phyloP scores from a whole-genome alignment of 2,888 invertebrate species.

The Odontocolon sp. region DNA sequence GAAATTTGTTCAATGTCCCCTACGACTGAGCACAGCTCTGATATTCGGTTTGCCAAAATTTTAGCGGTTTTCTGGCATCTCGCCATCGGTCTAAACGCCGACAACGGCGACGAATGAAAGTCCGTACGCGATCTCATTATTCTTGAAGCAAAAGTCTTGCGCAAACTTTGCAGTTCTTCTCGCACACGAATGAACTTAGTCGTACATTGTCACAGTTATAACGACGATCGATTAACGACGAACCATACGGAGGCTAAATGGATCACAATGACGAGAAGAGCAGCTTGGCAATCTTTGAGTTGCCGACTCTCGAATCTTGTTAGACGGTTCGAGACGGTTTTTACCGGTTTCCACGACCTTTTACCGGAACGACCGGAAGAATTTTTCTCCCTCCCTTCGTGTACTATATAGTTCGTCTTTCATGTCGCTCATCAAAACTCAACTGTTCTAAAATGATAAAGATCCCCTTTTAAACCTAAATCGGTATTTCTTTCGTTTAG shows the following conservation, averaged over 20 bases:
- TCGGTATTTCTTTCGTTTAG: not conserved
- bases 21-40: conserved; percentile 39
- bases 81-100: conserved; percentile 45
- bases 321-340: conserved; percentile 38
- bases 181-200: not conserved
- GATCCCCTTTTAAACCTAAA: not conserved
- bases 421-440: no score
- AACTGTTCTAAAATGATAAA: not conserved
- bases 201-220: conserved; percentile 20
- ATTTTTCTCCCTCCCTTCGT: no score
- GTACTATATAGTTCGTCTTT: no score
- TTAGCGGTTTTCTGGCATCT: conserved; percentile 40
- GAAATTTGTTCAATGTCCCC: conserved; percentile 38
- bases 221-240: conserved; percentile 43
- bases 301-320: not conserved
- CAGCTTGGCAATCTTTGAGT: conserved; percentile 29
- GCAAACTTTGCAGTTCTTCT: conserved; percentile 33
- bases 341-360: conserved; percentile 25
- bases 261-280: not conserved
- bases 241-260: conserved; percentile 15
- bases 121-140: not conserved
- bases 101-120: conserved; percentile 20
- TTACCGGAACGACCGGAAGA: conserved; percentile 30
- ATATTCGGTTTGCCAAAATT: conserved; percentile 40
- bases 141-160: conserved; percentile 22